Percentiles rank a stretch among this genome's conserved stretches.
These are phyloP conservation scores for Ficedula albicollis DNA, from an alignment of 2,797 vertebrate species.

Conservation along the genomic window DNA sequence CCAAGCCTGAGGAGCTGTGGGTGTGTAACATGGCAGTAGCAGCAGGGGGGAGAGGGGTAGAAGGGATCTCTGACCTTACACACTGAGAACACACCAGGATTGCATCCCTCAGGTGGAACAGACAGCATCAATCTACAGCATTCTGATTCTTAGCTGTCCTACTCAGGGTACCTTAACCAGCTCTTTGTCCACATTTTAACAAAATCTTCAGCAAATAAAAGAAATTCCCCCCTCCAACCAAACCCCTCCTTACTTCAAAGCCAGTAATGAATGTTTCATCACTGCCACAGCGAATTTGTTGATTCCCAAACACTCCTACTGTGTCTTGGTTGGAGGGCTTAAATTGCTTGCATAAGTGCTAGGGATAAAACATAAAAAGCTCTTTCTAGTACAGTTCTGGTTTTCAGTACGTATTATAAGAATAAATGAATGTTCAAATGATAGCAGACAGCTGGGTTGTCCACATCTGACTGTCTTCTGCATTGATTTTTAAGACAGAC, in stretches of 20 bases:
- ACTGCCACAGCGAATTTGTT: conserved; percentile 24
- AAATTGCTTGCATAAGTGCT: conserved; percentile 22
- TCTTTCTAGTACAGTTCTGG: conserved; percentile 19
- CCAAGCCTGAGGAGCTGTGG: not conserved
- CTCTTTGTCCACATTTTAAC: not conserved
- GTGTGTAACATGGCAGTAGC: fast-evolving
- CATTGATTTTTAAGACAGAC: not conserved
- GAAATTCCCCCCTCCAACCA: not conserved
- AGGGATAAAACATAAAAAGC: not conserved
- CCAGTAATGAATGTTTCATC: not conserved
- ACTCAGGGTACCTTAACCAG: not conserved
- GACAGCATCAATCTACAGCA: not conserved
- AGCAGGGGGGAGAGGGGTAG: not conserved
- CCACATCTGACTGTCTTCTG: not conserved
- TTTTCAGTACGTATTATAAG: not conserved
- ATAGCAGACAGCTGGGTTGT: not conserved
- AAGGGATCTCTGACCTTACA: not conserved
- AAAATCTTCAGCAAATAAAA: not conserved
- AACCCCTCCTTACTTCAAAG: not conserved
- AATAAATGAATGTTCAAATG: not conserved
- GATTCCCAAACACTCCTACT: conserved; percentile 32
- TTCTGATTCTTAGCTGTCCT: not conserved
- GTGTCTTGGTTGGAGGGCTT: conserved; percentile 29
- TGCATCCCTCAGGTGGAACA: not conserved
- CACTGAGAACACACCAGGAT: not conserved